Evolutionary conservation across 2,888 invertebrate species (phyloP).

Genomic region (Lamellibrachia satsuma): DNA sequence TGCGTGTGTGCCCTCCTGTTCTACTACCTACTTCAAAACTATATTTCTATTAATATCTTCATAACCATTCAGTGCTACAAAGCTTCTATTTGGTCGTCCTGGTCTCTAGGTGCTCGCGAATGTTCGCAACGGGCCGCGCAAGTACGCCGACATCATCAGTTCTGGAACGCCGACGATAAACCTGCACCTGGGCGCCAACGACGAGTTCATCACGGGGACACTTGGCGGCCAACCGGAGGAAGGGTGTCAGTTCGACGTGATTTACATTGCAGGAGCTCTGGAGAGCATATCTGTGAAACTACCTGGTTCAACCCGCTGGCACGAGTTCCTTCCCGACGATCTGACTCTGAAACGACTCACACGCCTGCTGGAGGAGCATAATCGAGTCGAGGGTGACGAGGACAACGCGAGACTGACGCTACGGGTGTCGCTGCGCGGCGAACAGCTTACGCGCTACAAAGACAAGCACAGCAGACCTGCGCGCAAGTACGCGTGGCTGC

Average conservation of each 20-base stretch:
- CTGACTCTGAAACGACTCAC: conserved; percentile 19
- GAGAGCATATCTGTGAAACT: conserved; percentile 27
- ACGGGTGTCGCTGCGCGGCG: conserved; percentile 20
- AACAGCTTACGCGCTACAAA: conserved; percentile 28
- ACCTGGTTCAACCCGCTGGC: conserved; percentile 24
- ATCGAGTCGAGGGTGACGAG: too few relatives aligned
- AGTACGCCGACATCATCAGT: conserved; percentile 26
- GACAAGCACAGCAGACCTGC: conserved; percentile 13
- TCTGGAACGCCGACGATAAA: conserved; percentile 25
- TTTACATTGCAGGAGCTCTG: conserved; percentile 23
- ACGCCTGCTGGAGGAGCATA: conserved; percentile 14
- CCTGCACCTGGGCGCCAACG: conserved; percentile 25
- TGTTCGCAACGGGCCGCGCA: conserved; percentile 18
- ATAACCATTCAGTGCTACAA: too few relatives aligned
- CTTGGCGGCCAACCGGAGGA: conserved; percentile 27
- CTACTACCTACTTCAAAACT: too few relatives aligned
- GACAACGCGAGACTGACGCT: background rate
- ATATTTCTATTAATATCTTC: too few relatives aligned
- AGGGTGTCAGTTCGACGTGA: conserved; percentile 24
- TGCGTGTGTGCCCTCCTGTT: too few relatives aligned
- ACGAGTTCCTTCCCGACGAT: conserved; percentile 26
- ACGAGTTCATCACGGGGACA: conserved; percentile 24
- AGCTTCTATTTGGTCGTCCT: too few relatives aligned
- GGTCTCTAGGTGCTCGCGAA: background rate
- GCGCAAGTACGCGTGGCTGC: conserved; percentile 31